Base-by-base conservation (phyloP, 2,797 vertebrate species). In the Alcedo atthis region DNA sequence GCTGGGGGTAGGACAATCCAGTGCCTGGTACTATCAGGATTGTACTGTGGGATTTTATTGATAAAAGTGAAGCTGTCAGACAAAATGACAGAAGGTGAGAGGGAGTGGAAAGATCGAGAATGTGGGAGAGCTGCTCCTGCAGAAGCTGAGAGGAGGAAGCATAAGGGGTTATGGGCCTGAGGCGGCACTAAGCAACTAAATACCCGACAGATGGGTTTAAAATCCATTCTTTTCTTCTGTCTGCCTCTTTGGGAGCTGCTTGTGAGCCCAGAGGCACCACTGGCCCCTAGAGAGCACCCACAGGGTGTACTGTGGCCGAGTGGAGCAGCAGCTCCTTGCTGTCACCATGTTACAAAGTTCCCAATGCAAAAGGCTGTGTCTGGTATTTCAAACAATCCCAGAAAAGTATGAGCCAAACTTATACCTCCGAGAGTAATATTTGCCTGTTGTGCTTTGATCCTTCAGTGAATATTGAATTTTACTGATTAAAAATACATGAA, bases 401-500 rank as follows among this genome's bases (percentile, higher is more conserved):
- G 81, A 64, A 74, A 89, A 76, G n/a, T 49, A 61, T 2, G 15
- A 93, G 73, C 73, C 81, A 54, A 94, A 86, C 78, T 61, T 33
- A 81, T 4, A 91, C 74, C 91, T 91, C 92, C 91, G 94, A 95
- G 83, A 94, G 87, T 79, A 93, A 85, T 92, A 93, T 91, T 92
- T 90, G 68, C 61, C 93, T 89, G 75, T 94, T 84, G 70, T 87
- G 69, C 92, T 95, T 93, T 94, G 94, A 94, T 95, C 93, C 64
- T 92, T 90, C 85, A 86, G 89, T 90, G 94, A 93, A 91, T 96
- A 96, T 96, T 93, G 95, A 88, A 96, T 91, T 96, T 94, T 94
- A 81, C 89, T 89, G 64, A 92, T 95, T 94, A 95, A 95, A 95
- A 95, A 96, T 96, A 93, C 89, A 96, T 96, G 74, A 96, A 96